These are phyloP conservation scores for Poeciliopsis presidionis DNA, from an alignment of 2,797 vertebrate species.

Conservation along the genomic window DNA sequence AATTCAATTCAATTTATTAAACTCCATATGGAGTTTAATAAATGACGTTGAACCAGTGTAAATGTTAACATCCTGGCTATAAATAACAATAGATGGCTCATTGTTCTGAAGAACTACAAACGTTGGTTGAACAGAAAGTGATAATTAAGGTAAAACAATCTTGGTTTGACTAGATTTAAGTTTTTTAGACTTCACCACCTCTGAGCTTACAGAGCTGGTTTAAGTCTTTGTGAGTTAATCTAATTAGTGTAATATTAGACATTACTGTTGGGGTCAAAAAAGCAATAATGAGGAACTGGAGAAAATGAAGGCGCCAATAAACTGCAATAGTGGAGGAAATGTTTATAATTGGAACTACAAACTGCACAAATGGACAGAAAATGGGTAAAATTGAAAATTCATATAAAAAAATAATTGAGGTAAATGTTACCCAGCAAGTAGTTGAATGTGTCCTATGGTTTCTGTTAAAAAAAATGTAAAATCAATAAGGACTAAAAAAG, in stretches of 20 bases:
- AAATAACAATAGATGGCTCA: neutral
- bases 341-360: too few species aligned
- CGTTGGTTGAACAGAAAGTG: neutral
- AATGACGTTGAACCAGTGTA: neutral
- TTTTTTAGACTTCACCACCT: neutral
- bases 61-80: neutral
- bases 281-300: too few species aligned
- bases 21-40: neutral
- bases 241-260: neutral
- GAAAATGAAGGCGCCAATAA: too few species aligned
- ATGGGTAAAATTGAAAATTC: too few species aligned
- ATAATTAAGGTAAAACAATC: neutral
- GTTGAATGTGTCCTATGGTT: too few species aligned
- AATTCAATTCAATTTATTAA: neutral
- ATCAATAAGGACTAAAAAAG: too few species aligned
- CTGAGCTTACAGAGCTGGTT: neutral
- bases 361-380: too few species aligned
- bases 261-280: neutral
- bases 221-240: neutral
- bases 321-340: too few species aligned
- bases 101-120: neutral
- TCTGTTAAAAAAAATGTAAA: too few species aligned
- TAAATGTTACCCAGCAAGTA: too few species aligned
- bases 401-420: too few species aligned
- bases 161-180: neutral